phyloP scores from a whole-genome alignment of 2,888 invertebrate species.

The Drosophila ustulata region DNA sequence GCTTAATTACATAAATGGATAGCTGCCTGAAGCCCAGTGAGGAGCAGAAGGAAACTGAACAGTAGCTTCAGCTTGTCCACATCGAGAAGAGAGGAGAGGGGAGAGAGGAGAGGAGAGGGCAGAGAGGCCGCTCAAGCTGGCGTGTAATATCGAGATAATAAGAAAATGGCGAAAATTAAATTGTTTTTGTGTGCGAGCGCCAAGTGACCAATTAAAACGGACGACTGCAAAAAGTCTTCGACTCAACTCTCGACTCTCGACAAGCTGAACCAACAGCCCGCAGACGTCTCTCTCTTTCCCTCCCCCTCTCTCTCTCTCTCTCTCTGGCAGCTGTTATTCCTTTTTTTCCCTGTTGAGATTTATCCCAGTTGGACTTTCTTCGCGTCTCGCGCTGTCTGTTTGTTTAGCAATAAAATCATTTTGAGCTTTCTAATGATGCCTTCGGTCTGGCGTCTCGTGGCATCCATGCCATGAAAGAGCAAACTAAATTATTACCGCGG shows the following conservation, averaged over 20 bases:
- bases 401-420: constrained; percentile 77
- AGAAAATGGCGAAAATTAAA: constrained; percentile 80
- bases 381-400: constrained; percentile 44
- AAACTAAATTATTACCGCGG: constrained; percentile 71
- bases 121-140: constrained; percentile 32
- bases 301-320: constrained; percentile 16
- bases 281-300: constrained; percentile 5
- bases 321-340: constrained; percentile 33
- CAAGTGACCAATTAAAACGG: constrained; percentile 78
- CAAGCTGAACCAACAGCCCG: constrained; percentile 40
- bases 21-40: constrained; percentile 41
- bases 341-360: constrained; percentile 55
- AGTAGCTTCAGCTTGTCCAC: constrained; percentile 3
- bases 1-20: constrained; percentile 74
- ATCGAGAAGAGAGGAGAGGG: not conserved
- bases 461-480: constrained; percentile 42
- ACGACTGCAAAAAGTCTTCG: constrained; percentile 66
- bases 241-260: constrained; percentile 26
- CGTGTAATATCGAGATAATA: constrained; percentile 76
- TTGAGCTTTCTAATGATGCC: constrained; percentile 71
- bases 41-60: constrained; percentile 8
- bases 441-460: constrained; percentile 5
- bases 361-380: constrained; percentile 33
- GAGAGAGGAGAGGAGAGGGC: not conserved
- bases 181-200: constrained; percentile 73